phyloP scores from a whole-genome alignment of 2,797 vertebrate genomes.

The Varecia variegata region DNA sequence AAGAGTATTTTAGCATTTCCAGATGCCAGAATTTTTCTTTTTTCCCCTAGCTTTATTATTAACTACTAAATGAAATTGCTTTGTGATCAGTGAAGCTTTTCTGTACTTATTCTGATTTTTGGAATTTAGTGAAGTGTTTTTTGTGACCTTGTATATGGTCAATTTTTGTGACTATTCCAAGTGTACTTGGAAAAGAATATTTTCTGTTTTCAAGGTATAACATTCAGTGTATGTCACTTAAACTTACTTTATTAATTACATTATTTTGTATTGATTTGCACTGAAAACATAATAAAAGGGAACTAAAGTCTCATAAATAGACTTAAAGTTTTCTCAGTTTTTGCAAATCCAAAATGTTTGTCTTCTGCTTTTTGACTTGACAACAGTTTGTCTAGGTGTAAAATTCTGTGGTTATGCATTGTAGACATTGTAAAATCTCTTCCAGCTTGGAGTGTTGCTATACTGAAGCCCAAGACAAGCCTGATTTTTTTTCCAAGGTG shows the following conservation, averaged over 20 bases:
- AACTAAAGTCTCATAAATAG: background rate
- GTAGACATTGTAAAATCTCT: background rate
- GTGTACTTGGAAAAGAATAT: background rate
- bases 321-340: background rate
- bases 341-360: background rate
- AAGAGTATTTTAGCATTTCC: slow-evolving; percentile 23
- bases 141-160: background rate
- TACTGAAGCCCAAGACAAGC: background rate
- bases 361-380: slow-evolving; percentile 13
- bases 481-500: background rate
- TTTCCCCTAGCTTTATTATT: slow-evolving; percentile 15
- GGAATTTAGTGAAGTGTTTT: background rate
- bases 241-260: slow-evolving; percentile 1
- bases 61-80: background rate
- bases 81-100: background rate
- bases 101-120: background rate
- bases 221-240: background rate
- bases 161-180: background rate
- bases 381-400: background rate
- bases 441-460: background rate
- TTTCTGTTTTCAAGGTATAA: background rate
- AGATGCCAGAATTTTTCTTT: background rate
- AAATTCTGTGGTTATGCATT: background rate
- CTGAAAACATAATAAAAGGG: background rate
- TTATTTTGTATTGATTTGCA: background rate